Evolutionary conservation across 2,888 invertebrate genomes (phyloP), one percentile per base, ranked within the genome.

Genomic region (Lepidocyrtoides sp.): DNA sequence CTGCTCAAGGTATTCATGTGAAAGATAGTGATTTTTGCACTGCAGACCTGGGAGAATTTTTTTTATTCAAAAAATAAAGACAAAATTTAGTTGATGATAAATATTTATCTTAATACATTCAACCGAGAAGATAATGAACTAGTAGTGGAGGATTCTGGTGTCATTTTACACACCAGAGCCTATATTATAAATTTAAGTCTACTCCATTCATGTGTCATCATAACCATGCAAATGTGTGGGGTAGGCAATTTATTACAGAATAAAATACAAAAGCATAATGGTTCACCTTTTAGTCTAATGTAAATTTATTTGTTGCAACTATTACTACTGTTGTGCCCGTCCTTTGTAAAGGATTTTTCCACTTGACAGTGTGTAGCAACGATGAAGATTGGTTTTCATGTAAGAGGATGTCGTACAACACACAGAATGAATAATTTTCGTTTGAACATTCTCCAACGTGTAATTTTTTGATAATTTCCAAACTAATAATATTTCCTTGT

Each of bases 161-260:
- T 77, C 51, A 57, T 32, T 54, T 36, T 2, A 57, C 79, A 32
- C 36, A 36, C 10, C 17, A 29, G 51, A 36, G 20, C 41, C 20
- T 20, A 36, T 48, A 44, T 14, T 69, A 85, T 85, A 85, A 85
- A 85, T 85, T 85, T 54, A 85, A 44, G 17, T 36, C 54, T 23
- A 23, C 60, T 84, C 69, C 84, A 84, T 84, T 84, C 84, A 84
- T 51, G 36, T 84, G 84, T 84, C 84, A 84, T 69, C 51, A 72
- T 85, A 85, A 85, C 69, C 85, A 75, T 85, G 85, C 57, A 85
- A 85, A 84, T 66, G 48, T 75, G 36, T 85, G 69, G 29, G 84
- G 84, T 29, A 23, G 26, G 32, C 57, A 85, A 85, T 69, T 85
- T 69, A 83, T 81, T 36, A 57, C 8, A 3, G 54, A 44, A 44